Base-by-base conservation (phyloP, 2,888 invertebrate species). In the Aethes cnicana region DNA sequence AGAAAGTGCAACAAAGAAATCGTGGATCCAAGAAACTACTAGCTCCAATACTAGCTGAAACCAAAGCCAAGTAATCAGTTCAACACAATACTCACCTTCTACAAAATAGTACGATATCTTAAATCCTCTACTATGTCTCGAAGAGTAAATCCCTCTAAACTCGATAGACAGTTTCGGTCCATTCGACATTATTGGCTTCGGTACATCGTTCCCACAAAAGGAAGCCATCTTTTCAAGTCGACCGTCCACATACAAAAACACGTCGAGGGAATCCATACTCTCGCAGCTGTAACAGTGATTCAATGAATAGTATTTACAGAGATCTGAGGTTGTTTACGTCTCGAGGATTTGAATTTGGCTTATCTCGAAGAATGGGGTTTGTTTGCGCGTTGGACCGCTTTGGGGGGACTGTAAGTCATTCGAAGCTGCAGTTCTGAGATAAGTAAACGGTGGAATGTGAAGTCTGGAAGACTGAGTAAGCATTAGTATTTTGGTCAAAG, bases 151-250 rank as follows among this genome's bases (percentile, higher is more conserved):
- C 33, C 96, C 96, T 55, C 93, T 92, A 76, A 98, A 98, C 81
- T 96, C 96, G 30, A 98, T 84, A 61, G 95, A 93, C 74, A 98
- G 88, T 69, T 94, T 92, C 52, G 95, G 95, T 59, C 96, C 96
- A 76, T 95, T 96, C 59, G 98, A 98, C 98, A 98, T 98, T 69
- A 98, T 91, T 63, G 96, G 96, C 67, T 95, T 94, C 5, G 98
- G 97, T 63, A 94, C 81, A 55, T 93, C 93, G 56, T 91, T 92
- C 7, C 97, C 97, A 79, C 98, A 98, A 75, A 95, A 96, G 39
- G 95, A 94, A 72, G 96, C 96, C 72, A 97, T 94, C 77, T 96
- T 94, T 75, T 96, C 96, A 81, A 95, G 93, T 66, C 95, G 92
- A 2, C 95, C 96, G 56, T 95, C 94, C 62, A 95, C 94, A 69